Evolutionary conservation across 2,113 vertebrate genomes (phyloP).

Genomic region (Neogale vison): DNA sequence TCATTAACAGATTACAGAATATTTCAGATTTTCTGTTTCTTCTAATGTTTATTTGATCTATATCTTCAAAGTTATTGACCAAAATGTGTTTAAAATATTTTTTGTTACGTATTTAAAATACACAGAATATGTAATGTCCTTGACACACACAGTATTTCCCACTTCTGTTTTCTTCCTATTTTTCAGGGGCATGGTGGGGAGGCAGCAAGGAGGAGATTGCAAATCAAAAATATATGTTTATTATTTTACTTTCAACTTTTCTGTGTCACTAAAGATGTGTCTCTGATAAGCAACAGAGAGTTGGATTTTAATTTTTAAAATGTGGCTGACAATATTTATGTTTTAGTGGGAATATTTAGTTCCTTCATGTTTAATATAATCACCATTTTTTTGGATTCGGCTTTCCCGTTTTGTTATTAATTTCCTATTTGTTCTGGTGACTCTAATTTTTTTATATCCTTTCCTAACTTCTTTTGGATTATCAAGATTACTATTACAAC

Average conservation of each 20-base stretch:
- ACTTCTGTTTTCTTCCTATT: not conserved
- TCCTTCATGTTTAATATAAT: not conserved
- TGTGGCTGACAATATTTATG: not conserved
- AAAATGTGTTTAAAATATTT: not conserved
- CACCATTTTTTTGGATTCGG: not conserved
- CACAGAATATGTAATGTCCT: not conserved
- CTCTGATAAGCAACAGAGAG: not conserved
- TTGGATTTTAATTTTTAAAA: not conserved
- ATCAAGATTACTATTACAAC: not conserved
- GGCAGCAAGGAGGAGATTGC: not conserved
- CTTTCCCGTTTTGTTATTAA: not conserved
- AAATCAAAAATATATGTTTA: not conserved
- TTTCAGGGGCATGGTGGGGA: not conserved
- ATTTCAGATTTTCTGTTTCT: not conserved
- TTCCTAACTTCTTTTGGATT: not conserved
- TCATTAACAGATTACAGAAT: not conserved
- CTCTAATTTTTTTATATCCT: not conserved
- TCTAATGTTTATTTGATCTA: not conserved
- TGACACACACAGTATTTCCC: not conserved
- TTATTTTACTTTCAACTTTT: not conserved
- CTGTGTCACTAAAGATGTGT: not conserved
- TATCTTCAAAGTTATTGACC: not conserved
- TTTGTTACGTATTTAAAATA: not conserved
- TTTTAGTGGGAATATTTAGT: not conserved
- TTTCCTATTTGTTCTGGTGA: not conserved